Conservation (phyloP, 2,888 invertebrate genomes). For the Drosophila atroscutellata region DNA sequence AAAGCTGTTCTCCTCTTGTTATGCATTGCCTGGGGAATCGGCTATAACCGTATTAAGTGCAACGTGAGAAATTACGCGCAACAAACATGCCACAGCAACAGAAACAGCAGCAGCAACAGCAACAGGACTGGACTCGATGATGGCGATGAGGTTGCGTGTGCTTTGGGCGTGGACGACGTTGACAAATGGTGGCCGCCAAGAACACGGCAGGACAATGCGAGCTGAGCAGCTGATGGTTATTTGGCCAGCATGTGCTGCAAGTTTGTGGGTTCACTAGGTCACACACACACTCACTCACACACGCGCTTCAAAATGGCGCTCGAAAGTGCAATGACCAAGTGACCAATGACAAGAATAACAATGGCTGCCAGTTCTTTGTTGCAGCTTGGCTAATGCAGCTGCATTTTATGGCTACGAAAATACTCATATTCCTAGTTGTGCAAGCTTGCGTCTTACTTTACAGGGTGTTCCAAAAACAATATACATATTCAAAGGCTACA, state of each 20-base stretch:
- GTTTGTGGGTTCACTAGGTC: constrained; percentile 71
- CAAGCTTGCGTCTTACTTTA: constrained; percentile 33
- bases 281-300: constrained; percentile 10
- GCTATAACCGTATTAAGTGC: constrained; percentile 16
- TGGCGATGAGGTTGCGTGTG: constrained; percentile 68
- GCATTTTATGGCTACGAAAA: constrained; percentile 67
- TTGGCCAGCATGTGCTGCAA: constrained; percentile 53
- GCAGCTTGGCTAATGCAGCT: constrained; percentile 63
- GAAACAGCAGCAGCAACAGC: not conserved
- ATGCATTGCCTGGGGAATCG: constrained; percentile 47
- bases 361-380: constrained; percentile 62
- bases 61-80: constrained; percentile 65
- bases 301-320: constrained; percentile 15
- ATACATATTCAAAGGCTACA: not conserved
- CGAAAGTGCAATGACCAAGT: constrained; percentile 60
- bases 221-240: constrained; percentile 47
- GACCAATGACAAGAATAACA: constrained; percentile 61
- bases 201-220: constrained; percentile 48
- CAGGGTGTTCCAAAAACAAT: constrained; percentile 38
- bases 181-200: constrained; percentile 72
- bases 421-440: constrained; percentile 39
- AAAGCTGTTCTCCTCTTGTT: not conserved
- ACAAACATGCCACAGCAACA: constrained; percentile 64
- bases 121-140: constrained; percentile 31
- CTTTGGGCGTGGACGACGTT: constrained; percentile 65